Evolutionary conservation across 2,797 vertebrate species (phyloP).

Genomic region (Gobio occitaniae): DNA sequence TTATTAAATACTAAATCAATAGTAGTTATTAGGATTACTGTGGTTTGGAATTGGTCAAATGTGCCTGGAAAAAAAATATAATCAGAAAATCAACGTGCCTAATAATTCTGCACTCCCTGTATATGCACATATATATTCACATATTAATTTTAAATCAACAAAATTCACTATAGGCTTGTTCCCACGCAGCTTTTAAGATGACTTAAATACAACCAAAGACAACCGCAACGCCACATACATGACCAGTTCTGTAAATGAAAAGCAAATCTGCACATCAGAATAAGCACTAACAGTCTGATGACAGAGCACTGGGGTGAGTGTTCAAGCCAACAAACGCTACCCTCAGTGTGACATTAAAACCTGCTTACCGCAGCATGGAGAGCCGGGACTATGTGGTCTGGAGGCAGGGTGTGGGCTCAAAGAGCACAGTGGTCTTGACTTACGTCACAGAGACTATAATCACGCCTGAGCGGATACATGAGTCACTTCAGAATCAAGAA

Average conservation of each 20-base stretch:
- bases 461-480: slow-evolving; percentile 38
- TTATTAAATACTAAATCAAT: too few relatives aligned
- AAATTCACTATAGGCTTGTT: too few relatives aligned
- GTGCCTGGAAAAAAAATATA: too few relatives aligned
- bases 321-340: not conserved
- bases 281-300: slow-evolving; percentile 10
- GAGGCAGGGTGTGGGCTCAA: slow-evolving; percentile 39
- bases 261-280: not conserved
- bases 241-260: slow-evolving; percentile 8
- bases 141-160: too few relatives aligned
- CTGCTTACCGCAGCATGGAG: slow-evolving; percentile 12
- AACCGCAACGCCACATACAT: not conserved
- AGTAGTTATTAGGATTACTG: too few relatives aligned
- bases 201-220: not conserved
- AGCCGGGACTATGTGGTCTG: slow-evolving; percentile 32
- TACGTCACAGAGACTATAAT: slow-evolving; percentile 42
- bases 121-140: too few relatives aligned
- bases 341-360: slow-evolving; percentile 26
- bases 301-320: not conserved
- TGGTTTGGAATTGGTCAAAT: too few relatives aligned
- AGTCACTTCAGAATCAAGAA: slow-evolving; percentile 34
- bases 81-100: too few relatives aligned
- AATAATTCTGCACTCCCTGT: too few relatives aligned
- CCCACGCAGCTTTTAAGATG: too few relatives aligned
- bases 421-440: slow-evolving; percentile 31